phyloP scores from a whole-genome alignment of 2,888 invertebrate genomes.

The Tinea trinotella region DNA sequence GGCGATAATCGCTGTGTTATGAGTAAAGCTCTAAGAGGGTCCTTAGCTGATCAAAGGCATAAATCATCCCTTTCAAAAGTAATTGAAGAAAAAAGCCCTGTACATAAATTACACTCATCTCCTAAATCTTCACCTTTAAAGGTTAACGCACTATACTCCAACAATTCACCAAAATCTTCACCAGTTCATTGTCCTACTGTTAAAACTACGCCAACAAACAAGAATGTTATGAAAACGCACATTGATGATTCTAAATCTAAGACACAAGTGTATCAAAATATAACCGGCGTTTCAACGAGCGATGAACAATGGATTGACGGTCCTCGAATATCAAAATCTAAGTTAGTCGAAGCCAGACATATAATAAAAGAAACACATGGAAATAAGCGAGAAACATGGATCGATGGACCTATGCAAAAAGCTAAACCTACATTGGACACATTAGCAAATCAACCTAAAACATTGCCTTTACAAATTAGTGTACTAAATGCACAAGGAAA shows the following conservation, averaged over 20 bases:
- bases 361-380: slow-evolving; percentile 83
- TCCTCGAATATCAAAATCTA: slow-evolving; percentile 88
- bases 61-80: slow-evolving; percentile 65
- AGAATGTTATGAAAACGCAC: slow-evolving; percentile 51
- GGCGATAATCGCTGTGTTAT: slow-evolving; percentile 88
- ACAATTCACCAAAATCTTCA: slow-evolving; percentile 68
- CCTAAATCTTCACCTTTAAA: slow-evolving; percentile 73
- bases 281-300: slow-evolving; percentile 57
- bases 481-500: slow-evolving; percentile 57
- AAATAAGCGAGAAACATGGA: slow-evolving; percentile 93
- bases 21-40: slow-evolving; percentile 85
- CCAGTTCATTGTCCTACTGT: slow-evolving; percentile 59
- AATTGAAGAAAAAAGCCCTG: slow-evolving; percentile 73
- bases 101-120: slow-evolving; percentile 72
- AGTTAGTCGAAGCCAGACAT: slow-evolving; percentile 85
- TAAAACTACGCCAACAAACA: slow-evolving; percentile 70
- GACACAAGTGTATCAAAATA: slow-evolving; percentile 19
- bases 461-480: slow-evolving; percentile 51
- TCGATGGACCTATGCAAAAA: slow-evolving; percentile 91
- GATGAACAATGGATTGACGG: slow-evolving; percentile 99
- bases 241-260: slow-evolving; percentile 52
- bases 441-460: slow-evolving; percentile 75
- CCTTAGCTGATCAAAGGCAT: slow-evolving; percentile 76
- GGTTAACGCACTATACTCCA: slow-evolving; percentile 43
- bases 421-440: slow-evolving; percentile 58